Percentiles rank a stretch among this genome's conserved stretches.
phyloP scores from a whole-genome alignment of 1,140 invertebrate genomes.

The Eufriesea mexicana region DNA sequence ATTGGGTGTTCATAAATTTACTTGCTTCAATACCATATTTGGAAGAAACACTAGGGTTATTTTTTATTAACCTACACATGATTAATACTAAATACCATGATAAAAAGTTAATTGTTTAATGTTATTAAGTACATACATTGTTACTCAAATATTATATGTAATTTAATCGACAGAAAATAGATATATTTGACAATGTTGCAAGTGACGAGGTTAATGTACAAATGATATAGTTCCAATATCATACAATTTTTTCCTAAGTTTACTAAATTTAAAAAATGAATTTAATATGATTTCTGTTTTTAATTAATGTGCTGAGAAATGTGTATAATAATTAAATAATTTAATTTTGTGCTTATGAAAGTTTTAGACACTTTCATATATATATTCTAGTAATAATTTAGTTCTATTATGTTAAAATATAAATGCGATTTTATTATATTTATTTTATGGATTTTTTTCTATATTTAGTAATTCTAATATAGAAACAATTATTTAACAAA shows the following conservation, averaged over 20 bases:
- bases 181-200: not conserved
- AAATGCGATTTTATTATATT: not conserved
- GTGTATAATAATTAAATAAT: not conserved
- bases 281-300: not conserved
- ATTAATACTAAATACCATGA: not conserved
- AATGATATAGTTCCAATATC: not conserved
- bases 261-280: not conserved
- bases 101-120: not conserved
- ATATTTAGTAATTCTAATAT: not conserved
- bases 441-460: too few relatives aligned
- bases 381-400: not conserved
- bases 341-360: not conserved
- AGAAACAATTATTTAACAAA: not conserved
- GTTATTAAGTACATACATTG: not conserved
- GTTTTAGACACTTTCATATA: not conserved
- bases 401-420: not conserved
- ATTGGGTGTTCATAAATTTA: not conserved
- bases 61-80: not conserved
- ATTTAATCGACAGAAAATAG: not conserved
- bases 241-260: not conserved
- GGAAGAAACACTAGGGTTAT: not conserved
- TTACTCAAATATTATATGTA: not conserved
- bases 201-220: not conserved
- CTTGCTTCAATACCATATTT: not conserved
- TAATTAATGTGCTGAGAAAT: not conserved